Percentiles rank a stretch among this genome's conserved stretches.
These are phyloP conservation scores for Strigamia maritima DNA, from an alignment of 2,888 invertebrate genomes.

Conservation along the genomic window DNA sequence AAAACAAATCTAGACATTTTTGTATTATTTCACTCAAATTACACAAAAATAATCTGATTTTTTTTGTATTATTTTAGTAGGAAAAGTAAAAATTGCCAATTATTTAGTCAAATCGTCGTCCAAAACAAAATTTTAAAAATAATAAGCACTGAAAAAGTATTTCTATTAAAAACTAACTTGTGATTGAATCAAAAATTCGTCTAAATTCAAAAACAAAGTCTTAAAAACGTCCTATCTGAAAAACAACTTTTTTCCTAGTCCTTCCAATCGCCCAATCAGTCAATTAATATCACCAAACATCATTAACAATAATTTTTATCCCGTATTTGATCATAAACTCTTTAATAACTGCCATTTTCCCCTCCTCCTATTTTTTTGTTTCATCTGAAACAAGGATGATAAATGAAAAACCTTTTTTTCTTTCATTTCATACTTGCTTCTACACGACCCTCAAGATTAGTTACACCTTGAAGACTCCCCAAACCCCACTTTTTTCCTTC, in stretches of 20 bases:
- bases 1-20: no score
- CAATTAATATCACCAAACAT: background rate
- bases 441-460: slow-evolving; percentile 27
- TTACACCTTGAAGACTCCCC: background rate
- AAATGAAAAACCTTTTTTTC: slow-evolving; percentile 22
- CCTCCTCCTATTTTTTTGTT: background rate
- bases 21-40: no score
- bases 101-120: no score
- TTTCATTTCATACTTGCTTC: background rate
- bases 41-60: no score
- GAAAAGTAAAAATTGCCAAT: no score
- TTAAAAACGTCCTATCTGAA: background rate
- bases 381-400: background rate
- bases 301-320: background rate
- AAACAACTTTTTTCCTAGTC: background rate
- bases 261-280: background rate
- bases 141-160: no score
- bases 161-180: no score
- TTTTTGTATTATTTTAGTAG: no score
- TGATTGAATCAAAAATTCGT: no score
- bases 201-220: background rate
- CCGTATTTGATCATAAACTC: background rate
- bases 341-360: background rate
- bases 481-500: background rate
- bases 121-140: no score